Conservation (phyloP, 2,888 invertebrate genomes). For the Hofmannophila pseudospretella region DNA sequence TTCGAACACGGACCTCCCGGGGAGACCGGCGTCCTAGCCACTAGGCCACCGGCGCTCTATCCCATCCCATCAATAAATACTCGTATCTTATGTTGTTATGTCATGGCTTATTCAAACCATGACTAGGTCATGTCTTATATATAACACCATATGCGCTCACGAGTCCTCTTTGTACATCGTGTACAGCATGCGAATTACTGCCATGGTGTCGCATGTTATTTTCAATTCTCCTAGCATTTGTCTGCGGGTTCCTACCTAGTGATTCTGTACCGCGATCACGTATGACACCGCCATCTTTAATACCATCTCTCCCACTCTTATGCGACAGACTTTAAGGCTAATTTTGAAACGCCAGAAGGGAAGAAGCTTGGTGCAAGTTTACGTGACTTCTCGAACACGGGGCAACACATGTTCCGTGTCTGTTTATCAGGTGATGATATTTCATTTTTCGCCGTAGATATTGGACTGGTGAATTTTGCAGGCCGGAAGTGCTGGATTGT, state of each 20-base stretch:
- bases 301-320: slow-evolving; percentile 1
- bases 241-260: slow-evolving; percentile 2
- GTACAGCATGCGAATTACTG: slow-evolving; percentile 4
- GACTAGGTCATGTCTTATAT: too few relatives aligned
- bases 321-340: not conserved
- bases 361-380: not conserved
- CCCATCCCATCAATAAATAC: too few relatives aligned
- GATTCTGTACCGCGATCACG: slow-evolving; percentile 7
- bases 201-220: slow-evolving; percentile 6
- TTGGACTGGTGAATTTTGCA: slow-evolving; percentile 3
- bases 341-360: not conserved
- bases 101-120: too few relatives aligned
- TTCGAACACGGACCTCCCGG: too few relatives aligned
- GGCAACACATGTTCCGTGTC: slow-evolving; percentile 8
- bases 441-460: slow-evolving; percentile 5
- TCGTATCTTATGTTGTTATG: too few relatives aligned
- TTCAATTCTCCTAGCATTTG: slow-evolving; percentile 12
- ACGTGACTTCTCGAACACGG: slow-evolving; percentile 4
- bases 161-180: too few relatives aligned
- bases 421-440: slow-evolving; percentile 6
- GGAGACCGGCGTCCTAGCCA: too few relatives aligned
- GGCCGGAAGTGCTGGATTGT: not conserved
- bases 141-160: too few relatives aligned
- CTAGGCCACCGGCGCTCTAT: too few relatives aligned
- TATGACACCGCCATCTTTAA: not conserved